Percentiles rank a stretch among this genome's conserved stretches.
Evolutionary conservation across 2,113 vertebrate genomes (phyloP).

Genomic region (Centropus bengalensis): DNA sequence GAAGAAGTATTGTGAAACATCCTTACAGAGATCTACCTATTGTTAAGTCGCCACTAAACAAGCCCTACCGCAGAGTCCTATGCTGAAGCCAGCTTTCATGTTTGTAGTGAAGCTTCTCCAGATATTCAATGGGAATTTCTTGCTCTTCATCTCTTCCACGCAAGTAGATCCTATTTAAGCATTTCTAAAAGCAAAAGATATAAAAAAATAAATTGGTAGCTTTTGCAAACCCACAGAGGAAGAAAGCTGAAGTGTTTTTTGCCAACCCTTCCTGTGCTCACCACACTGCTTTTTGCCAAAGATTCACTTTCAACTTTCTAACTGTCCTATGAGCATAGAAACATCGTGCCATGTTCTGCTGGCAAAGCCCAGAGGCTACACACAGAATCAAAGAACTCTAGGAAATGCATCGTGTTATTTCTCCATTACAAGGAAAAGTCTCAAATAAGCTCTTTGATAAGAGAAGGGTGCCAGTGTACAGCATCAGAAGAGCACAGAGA

Average conservation of each 20-base stretch:
- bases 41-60: neutral
- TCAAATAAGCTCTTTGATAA: neutral
- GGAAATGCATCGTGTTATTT: rapidly evolving
- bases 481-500: neutral
- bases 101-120: slow-evolving; percentile 94
- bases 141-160: slow-evolving; percentile 92
- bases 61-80: slow-evolving; percentile 84
- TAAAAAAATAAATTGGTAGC: neutral
- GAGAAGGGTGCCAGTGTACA: neutral
- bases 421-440: neutral
- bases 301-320: too few species aligned
- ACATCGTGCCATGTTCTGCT: neutral
- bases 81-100: slow-evolving; percentile 95
- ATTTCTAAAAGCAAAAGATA: slow-evolving; percentile 77
- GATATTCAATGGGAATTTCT: slow-evolving; percentile 91
- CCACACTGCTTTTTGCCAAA: neutral
- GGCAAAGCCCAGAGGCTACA: neutral
- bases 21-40: neutral
- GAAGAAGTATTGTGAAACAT: neutral
- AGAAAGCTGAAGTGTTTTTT: neutral
- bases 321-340: neutral
- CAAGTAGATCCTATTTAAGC: slow-evolving; percentile 85
- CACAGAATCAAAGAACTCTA: neutral
- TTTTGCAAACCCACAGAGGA: neutral
- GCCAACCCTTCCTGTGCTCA: neutral